Evolutionary conservation across 2,888 invertebrate species (phyloP).

Genomic region (Alloscopus bannaensis): DNA sequence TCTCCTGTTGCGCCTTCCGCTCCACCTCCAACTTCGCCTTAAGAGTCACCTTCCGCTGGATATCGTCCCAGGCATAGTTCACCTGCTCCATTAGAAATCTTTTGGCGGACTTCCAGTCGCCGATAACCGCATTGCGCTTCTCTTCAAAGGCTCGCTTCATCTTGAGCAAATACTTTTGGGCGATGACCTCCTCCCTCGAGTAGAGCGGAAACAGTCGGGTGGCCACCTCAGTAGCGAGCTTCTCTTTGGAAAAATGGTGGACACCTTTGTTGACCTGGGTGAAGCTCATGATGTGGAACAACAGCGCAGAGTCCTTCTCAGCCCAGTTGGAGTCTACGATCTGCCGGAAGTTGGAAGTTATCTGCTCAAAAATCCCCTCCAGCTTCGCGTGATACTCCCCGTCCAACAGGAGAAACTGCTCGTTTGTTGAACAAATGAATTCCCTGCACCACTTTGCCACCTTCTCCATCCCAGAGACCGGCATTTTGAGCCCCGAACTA

Average conservation of each 20-base stretch:
- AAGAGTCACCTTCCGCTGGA: conserved; percentile 46
- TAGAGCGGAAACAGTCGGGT: conserved; percentile 60
- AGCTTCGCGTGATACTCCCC: conserved; percentile 70
- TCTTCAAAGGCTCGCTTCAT: conserved; percentile 68
- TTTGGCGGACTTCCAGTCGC: conserved; percentile 69
- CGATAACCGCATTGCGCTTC: conserved; percentile 61
- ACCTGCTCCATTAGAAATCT: conserved; percentile 64
- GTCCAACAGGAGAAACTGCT: conserved; percentile 70
- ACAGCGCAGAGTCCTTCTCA: conserved; percentile 50
- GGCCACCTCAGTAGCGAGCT: conserved; percentile 62
- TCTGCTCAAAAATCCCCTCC: conserved; percentile 61
- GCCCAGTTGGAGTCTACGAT: conserved; percentile 48
- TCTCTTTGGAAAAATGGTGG: conserved; percentile 25
- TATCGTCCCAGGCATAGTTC: conserved; percentile 65
- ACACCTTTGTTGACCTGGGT: conserved; percentile 28
- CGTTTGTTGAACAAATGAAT: conserved; percentile 61
- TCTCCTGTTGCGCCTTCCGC: conserved; percentile 62
- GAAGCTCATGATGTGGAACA: conserved; percentile 53
- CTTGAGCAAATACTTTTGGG: conserved; percentile 68
- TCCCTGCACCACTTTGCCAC: conserved; percentile 19
- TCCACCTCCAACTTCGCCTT: conserved; percentile 47
- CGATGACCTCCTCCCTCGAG: conserved; percentile 59
- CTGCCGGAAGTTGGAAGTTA: conserved; percentile 43
- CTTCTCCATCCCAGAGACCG: conserved; percentile 25
- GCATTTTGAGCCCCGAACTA: conserved; percentile 51